Evolutionary conservation across 1,140 invertebrate species (phyloP), one percentile per base, ranked within the genome.

Genomic region (Bombus confusus): DNA sequence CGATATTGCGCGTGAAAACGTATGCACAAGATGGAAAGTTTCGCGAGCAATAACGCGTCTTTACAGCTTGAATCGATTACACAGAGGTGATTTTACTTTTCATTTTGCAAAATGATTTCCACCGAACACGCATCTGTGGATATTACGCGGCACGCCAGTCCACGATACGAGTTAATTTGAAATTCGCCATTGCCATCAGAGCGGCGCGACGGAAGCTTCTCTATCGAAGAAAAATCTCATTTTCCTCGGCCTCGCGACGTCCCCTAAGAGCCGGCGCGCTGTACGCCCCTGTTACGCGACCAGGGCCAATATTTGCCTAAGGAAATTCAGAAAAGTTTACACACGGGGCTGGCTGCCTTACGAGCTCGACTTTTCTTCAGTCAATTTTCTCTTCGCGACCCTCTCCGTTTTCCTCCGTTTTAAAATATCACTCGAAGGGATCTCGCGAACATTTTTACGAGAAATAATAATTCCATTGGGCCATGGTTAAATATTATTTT

Each of bases 271-370:
- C 86, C 88, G 85, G 90, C 77, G 86, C 71, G 87, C 86, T 88
- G 83, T 87, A 87, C 88, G 88, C 81, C 82, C 59, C 85, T 89
- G 83, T 59, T 57, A 87, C 66, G 86, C 90, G 87, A 93, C 87
- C 88, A 88, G 89, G 88, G 92, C 91, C 93, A 94, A 92, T 95
- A 95, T 95, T 95, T 94, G 94, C 93, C 92, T 94, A 94, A 94
- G 93, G 93, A 94, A 95, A 95, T 94, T 94, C 92, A 93, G 92
- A 91, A 93, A 93, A 94, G 94, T 95, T 95, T 94, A 94, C 94
- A 93, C 93, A 95, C 92, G 93, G 92, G 90, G 87, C 78, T 79
- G 89, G 91, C 89, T 92, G 86, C 87, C 92, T 93, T 91, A 84
- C 85, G 85, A 87, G 90, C 91, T 79, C 87, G 88, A 68, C 85